phyloP scores from a whole-genome alignment of 1,140 invertebrate genomes.

The Conus betulinus region DNA sequence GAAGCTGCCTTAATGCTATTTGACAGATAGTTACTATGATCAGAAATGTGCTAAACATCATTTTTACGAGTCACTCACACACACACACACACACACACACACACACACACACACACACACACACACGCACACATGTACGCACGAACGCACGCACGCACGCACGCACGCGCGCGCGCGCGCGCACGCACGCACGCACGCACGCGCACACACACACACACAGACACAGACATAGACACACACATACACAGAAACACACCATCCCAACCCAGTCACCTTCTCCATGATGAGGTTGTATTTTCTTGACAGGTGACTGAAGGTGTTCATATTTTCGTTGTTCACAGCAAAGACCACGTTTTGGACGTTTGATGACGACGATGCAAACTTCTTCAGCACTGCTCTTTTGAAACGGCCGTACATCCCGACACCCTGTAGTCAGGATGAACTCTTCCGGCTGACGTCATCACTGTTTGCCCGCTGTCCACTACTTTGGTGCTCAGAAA shows the following conservation, averaged over 20 bases:
- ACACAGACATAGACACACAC: neutral
- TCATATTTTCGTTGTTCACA: neutral
- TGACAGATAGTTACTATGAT: too few relatives aligned
- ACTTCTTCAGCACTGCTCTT: neutral
- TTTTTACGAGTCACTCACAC: neutral
- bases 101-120: too few relatives aligned
- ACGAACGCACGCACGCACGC: too few relatives aligned
- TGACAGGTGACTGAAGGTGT: neutral
- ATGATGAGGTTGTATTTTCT: neutral
- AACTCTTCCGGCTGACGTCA: neutral
- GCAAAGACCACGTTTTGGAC: neutral
- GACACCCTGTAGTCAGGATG: neutral
- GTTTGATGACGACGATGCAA: neutral
- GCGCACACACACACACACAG: too few relatives aligned
- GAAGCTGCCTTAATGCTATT: too few relatives aligned
- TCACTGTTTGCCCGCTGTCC: neutral
- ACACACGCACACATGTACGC: too few relatives aligned
- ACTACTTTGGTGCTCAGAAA: neutral
- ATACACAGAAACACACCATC: neutral
- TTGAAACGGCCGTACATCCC: neutral
- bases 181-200: too few relatives aligned
- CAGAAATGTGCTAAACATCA: too few relatives aligned
- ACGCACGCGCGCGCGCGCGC: too few relatives aligned
- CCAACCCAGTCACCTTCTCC: neutral
- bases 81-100: neutral